A percentile compares a stretch with the other conserved stretches of the same genome.
These are phyloP conservation scores for Chromobotia macracanthus DNA, from an alignment of 2,797 vertebrate species.

Conservation along the genomic window DNA sequence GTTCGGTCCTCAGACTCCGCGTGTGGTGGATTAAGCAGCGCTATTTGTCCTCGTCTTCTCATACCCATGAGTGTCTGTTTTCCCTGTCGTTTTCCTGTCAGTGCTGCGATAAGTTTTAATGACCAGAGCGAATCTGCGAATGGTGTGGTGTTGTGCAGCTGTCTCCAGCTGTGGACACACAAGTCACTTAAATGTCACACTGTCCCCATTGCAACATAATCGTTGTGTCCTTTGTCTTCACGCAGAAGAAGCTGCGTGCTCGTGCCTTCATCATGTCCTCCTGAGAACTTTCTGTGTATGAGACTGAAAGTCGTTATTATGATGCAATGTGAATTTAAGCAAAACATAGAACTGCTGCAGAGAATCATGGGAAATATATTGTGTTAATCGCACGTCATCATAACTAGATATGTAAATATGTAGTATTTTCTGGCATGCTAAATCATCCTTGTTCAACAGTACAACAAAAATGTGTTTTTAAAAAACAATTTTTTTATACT, in stretches of 20 bases:
- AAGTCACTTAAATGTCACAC: slow-evolving; percentile 56
- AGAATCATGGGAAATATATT: no score
- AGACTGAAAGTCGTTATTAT: neutral
- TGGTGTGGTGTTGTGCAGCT: slow-evolving; percentile 6
- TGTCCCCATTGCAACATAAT: neutral
- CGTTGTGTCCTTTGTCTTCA: slow-evolving; percentile 7
- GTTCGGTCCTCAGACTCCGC: neutral
- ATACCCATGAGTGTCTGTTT: slow-evolving; percentile 14
- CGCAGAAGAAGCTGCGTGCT: neutral
- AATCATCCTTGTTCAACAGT: no score
- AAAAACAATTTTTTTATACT: no score
- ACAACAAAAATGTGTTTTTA: no score
- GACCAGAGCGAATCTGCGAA: slow-evolving; percentile 2
- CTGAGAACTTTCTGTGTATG: neutral
- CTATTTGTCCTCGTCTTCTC: neutral
- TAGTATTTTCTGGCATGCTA: no score
- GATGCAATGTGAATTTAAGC: neutral
- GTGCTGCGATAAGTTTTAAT: slow-evolving; percentile 8
- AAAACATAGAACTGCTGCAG: no score
- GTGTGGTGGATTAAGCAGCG: neutral
- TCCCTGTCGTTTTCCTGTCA: slow-evolving; percentile 29
- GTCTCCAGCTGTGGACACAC: slow-evolving; percentile 46
- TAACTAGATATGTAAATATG: no score
- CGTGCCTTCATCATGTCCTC: neutral
- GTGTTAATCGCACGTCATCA: no score